Evolutionary conservation across 2,113 vertebrate species (phyloP), one percentile per base, ranked within the genome.

Genomic region (Corythornis cristatus): DNA sequence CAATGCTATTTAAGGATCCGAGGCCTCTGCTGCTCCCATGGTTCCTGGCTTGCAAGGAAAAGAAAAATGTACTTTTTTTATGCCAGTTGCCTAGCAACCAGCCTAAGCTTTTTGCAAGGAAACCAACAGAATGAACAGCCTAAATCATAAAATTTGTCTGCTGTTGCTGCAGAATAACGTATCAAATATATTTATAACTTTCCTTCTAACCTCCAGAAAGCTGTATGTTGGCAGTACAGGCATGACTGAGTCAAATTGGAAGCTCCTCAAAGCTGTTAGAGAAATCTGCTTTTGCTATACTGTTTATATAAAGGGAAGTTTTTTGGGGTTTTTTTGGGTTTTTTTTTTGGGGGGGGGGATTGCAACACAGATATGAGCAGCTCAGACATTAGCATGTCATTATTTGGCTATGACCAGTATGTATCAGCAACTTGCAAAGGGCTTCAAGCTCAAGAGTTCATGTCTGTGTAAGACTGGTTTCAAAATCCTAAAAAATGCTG

Each of bases 31-130:
- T 89, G 74, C 64, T 96, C 93, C 94, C 86, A 94, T 82, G 80
- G 88, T 90, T 97, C 93, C 87, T 93, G 89, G 78, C 90, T 93
- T 45, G 93, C 94, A 94, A 93, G 46, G 93, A 75, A 96, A 94
- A 96, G 88, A 97, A 93, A 95, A 96, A 93, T 78, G 84, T 88
- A 77, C 58, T 75, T 93, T 93, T 92, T 95, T 77, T 93, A 89
- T 93, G 82, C 65, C 72, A 78, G 98, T 98, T 96, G 95, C 98
- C 89, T 97, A 98, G 98, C 97, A 98, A 98, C 98, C 81, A 94
- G 84, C 83, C 95, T 96, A 94, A 95, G 96, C 95, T 94, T 96
- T 79, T 79, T 94, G 89, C 96, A 89, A 91, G 83, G 88, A 96
- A 96, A 97, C 87, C 76, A 94, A 83, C 93, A 95, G 91, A 97